phyloP scores from a whole-genome alignment of 1,140 invertebrate species.

The Drosophila rufa region DNA sequence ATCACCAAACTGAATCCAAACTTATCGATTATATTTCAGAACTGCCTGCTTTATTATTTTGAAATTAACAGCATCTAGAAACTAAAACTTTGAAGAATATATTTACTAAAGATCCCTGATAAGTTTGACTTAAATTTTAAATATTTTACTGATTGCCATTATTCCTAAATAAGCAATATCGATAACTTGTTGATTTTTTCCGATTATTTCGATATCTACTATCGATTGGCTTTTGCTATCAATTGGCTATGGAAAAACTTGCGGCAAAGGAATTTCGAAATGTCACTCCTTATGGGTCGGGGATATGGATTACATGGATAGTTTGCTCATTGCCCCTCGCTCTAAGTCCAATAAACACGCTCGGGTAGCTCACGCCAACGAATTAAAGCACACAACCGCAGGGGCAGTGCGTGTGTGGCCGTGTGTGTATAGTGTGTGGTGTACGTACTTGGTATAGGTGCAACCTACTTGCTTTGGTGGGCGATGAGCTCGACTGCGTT shows the following conservation, averaged over 20 bases:
- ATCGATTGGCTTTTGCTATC: neutral
- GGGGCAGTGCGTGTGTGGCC: neutral
- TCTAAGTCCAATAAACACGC: constrained; percentile 71
- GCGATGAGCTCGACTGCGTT: constrained; percentile 76
- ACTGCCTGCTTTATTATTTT: too few species aligned
- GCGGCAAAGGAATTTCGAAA: constrained; percentile 10
- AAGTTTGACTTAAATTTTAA: neutral
- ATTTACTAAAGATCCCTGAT: neutral
- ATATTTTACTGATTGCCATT: neutral
- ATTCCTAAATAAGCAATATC: neutral
- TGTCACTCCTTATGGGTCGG: constrained; percentile 20
- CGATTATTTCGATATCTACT: neutral
- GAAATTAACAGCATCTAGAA: too few species aligned
- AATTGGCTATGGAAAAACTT: neutral
- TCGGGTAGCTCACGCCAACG: constrained; percentile 60
- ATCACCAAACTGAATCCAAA: too few species aligned
- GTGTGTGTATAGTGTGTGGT: constrained; percentile 21
- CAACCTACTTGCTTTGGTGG: constrained; percentile 83
- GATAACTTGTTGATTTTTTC: neutral
- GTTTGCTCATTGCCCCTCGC: constrained; percentile 40
- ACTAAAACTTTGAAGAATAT: neutral
- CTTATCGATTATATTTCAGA: too few species aligned
- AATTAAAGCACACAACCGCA: constrained; percentile 43
- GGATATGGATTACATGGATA: constrained; percentile 29
- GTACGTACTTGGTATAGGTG: constrained; percentile 37